Conservation (phyloP, 2,888 invertebrate species). For the Eupithecia abbreviata region DNA sequence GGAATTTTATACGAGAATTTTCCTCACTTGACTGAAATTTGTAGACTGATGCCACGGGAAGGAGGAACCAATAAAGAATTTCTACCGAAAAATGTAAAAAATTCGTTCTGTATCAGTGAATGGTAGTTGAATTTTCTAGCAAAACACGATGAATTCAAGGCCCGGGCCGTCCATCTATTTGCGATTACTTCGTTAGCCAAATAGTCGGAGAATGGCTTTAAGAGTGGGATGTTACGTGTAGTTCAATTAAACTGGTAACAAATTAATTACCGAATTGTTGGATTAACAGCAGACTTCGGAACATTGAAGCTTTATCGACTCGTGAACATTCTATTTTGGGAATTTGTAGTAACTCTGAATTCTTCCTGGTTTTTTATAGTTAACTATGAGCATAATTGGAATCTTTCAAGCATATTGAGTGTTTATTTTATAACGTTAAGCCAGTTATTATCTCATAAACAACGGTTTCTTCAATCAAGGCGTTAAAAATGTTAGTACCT, state of each 20-base stretch:
- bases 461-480: neutral
- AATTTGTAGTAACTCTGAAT: neutral
- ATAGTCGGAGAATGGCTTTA: neutral
- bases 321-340: constrained; percentile 2
- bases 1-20: constrained; percentile 23
- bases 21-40: neutral
- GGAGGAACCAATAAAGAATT: neutral
- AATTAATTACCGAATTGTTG: constrained; percentile 10
- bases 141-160: constrained; percentile 3
- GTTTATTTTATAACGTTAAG: neutral
- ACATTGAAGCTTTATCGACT: neutral
- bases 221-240: neutral
- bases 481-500: constrained; percentile 16
- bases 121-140: neutral
- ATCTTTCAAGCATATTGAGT: neutral
- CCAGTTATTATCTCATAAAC: constrained; percentile 1
- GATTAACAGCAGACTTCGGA: neutral
- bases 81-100: neutral
- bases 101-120: neutral
- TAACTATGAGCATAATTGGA: neutral
- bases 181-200: neutral
- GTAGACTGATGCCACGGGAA: constrained; percentile 5
- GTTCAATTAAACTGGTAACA: constrained; percentile 3
- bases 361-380: neutral
- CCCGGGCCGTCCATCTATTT: neutral